phyloP scores from a whole-genome alignment of 2,113 vertebrate genomes.

The Tragelaphus imberbis region DNA sequence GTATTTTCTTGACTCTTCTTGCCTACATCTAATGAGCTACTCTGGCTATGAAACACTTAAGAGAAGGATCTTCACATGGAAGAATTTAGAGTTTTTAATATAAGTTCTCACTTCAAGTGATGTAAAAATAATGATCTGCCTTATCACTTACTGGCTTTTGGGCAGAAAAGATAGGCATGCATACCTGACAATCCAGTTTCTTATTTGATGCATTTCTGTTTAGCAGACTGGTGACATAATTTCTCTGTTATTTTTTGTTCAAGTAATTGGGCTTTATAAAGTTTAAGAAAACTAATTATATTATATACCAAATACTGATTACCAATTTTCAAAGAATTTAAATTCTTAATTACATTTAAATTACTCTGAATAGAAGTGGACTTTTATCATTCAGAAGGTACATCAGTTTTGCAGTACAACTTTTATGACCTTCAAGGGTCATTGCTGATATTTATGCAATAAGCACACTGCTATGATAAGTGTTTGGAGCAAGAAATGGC shows the following conservation, averaged over 20 bases:
- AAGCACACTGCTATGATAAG: neutral
- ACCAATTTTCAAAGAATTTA: neutral
- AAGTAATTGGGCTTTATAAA: neutral
- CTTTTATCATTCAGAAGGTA: neutral
- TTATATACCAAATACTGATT: neutral
- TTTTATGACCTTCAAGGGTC: neutral
- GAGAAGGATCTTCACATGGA: neutral
- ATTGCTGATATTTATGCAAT: neutral
- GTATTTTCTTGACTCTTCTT: neutral
- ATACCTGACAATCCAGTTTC: neutral
- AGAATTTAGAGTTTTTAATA: conserved; percentile 1
- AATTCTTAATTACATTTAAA: neutral
- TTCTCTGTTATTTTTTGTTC: conserved; percentile 13
- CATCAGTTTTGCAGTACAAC: neutral
- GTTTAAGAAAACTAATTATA: neutral
- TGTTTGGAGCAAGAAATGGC: neutral
- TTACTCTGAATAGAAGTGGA: neutral
- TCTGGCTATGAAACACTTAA: neutral
- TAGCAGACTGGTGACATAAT: neutral
- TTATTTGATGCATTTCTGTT: neutral
- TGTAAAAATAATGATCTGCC: neutral
- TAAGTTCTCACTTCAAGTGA: neutral
- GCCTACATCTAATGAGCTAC: neutral
- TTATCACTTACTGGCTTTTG: neutral
- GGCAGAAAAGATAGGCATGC: neutral